phyloP scores from a whole-genome alignment of 2,113 vertebrate genomes.

The Lates calcarifer region DNA sequence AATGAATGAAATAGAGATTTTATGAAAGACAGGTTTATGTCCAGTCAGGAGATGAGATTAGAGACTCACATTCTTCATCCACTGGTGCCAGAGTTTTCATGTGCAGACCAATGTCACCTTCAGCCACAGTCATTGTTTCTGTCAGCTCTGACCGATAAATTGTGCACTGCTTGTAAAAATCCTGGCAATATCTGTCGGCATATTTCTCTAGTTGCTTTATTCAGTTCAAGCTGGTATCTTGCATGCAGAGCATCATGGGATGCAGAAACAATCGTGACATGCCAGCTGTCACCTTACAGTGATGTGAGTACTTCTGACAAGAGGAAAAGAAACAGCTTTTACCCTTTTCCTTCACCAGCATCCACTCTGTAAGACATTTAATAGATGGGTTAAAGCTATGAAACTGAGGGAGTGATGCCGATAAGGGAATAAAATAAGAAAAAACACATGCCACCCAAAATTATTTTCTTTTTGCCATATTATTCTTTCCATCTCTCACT shows the following conservation, averaged over 20 bases:
- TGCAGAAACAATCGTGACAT: conserved; percentile 51
- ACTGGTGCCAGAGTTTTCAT: conserved; percentile 2
- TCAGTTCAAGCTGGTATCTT: conserved; percentile 39
- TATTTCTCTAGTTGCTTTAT: conserved; percentile 3
- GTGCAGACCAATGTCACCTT: conserved; percentile 45
- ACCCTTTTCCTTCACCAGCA: conserved; percentile 42
- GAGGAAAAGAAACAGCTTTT: conserved; percentile 46
- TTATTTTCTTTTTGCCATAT: neutral
- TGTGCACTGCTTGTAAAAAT: conserved; percentile 24
- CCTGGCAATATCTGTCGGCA: conserved; percentile 14
- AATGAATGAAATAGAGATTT: conserved; percentile 10
- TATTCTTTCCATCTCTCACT: neutral
- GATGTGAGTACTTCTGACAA: conserved; percentile 60
- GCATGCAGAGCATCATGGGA: conserved; percentile 50
- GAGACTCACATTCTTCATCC: neutral
- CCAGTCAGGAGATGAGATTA: conserved; percentile 1
- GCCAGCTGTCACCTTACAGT: conserved; percentile 65
- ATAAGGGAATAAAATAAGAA: neutral
- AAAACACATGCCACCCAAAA: neutral
- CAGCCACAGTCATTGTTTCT: conserved; percentile 1
- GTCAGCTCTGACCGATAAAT: conserved; percentile 26
- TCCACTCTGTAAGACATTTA: neutral
- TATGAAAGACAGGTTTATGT: conserved; percentile 12
- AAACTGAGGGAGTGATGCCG: neutral
- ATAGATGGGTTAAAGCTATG: neutral